Evolutionary conservation across 2,113 vertebrate species (phyloP).

Genomic region (Nannobrachium achirus): DNA sequence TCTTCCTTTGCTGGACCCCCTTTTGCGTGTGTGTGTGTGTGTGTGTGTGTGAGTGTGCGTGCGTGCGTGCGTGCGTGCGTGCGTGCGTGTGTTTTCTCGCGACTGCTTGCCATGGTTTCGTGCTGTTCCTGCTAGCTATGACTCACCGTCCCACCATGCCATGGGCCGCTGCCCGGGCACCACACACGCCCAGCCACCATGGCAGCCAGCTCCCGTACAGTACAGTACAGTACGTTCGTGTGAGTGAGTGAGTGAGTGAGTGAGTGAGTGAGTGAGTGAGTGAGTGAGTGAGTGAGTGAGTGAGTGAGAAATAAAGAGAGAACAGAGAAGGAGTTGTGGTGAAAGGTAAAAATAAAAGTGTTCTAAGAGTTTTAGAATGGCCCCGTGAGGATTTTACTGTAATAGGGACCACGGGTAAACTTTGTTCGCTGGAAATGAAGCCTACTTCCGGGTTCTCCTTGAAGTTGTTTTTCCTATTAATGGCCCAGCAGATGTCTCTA

Average conservation of each 20-base stretch:
- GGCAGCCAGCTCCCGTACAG: constrained; percentile 58
- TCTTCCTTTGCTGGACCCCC: too few species aligned
- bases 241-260: neutral
- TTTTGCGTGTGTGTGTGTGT: constrained; percentile 4
- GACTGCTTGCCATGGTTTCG: constrained; percentile 44
- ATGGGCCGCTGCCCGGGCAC: constrained; percentile 60
- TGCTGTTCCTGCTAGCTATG: constrained; percentile 62
- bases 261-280: neutral
- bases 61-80: neutral
- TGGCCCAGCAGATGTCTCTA: too few species aligned
- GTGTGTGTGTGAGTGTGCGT: constrained; percentile 1
- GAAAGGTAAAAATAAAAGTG: too few species aligned
- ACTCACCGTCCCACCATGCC: constrained; percentile 58
- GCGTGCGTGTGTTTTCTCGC: constrained; percentile 13
- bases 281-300: neutral
- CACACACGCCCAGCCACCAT: constrained; percentile 41
- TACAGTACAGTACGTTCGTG: neutral
- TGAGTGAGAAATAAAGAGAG: neutral
- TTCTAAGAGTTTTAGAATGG: too few species aligned
- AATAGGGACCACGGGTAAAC: too few species aligned
- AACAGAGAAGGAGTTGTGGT: too few species aligned
- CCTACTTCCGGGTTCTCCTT: too few species aligned
- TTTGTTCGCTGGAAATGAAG: too few species aligned
- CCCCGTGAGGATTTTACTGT: too few species aligned
- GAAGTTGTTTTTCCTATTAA: too few species aligned